phyloP scores from a whole-genome alignment of 2,888 invertebrate genomes.

The Diploptera punctata region DNA sequence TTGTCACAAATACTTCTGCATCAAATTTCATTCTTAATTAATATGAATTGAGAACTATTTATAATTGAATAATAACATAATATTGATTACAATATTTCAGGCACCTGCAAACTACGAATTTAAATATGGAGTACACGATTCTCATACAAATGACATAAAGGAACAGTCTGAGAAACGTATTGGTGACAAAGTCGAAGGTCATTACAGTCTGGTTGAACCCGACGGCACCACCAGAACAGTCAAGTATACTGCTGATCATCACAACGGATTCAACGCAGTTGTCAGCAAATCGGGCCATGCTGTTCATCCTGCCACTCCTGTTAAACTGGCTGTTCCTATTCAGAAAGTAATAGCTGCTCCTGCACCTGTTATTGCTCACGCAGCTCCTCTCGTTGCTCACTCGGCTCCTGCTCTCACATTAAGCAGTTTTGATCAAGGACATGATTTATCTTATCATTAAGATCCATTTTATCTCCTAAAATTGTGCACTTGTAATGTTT shows the following conservation, averaged over 20 bases:
- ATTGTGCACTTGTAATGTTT: no score
- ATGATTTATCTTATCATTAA: constrained; percentile 1
- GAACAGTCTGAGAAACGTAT: constrained; percentile 14
- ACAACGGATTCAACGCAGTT: constrained; percentile 13
- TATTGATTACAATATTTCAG: neutral
- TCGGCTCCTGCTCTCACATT: neutral
- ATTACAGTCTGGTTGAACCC: constrained; percentile 20
- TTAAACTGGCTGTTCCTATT: neutral
- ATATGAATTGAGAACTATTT: no score
- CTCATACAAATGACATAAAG: constrained; percentile 11
- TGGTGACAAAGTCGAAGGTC: constrained; percentile 17
- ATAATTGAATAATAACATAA: neutral
- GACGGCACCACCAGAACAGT: constrained; percentile 16
- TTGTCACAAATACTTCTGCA: no score
- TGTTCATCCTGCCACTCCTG: neutral
- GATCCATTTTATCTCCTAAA: no score
- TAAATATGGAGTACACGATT: constrained; percentile 20
- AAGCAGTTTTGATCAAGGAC: neutral
- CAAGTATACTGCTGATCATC: constrained; percentile 13
- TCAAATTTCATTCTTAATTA: no score
- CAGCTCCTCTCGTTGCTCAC: neutral
- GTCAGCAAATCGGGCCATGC: constrained; percentile 7
- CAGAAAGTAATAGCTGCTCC: neutral
- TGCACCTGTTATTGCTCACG: neutral
- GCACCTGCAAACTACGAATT: constrained; percentile 21